Evolutionary conservation across 1,140 invertebrate genomes (phyloP).

Genomic region (Leptinotarsa lineolata): DNA sequence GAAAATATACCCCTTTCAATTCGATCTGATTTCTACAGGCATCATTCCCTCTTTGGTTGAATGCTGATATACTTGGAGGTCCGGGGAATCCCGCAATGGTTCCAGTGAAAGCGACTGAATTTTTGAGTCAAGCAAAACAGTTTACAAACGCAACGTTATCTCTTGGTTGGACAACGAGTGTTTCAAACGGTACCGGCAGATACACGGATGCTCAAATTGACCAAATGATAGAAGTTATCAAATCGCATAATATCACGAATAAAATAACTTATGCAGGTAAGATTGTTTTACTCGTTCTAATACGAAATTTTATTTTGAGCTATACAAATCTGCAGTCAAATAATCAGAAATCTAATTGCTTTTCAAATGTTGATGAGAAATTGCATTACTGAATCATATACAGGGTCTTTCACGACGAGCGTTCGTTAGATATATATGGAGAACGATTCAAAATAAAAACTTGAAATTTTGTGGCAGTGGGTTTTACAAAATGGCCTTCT

Average conservation of each 20-base stretch:
- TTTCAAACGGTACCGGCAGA: slow-evolving; percentile 59
- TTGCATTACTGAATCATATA: too few relatives aligned
- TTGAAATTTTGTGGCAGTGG: too few relatives aligned
- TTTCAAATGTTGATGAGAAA: too few relatives aligned
- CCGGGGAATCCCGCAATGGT: slow-evolving; percentile 67
- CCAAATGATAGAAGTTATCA: slow-evolving; percentile 71
- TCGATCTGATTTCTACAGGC: slow-evolving; percentile 43
- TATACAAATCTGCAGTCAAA: too few relatives aligned
- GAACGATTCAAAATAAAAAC: too few relatives aligned
- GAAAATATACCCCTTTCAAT: too few relatives aligned
- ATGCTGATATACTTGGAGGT: slow-evolving; percentile 84
- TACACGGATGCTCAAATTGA: slow-evolving; percentile 74
- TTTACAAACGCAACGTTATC: slow-evolving; percentile 75
- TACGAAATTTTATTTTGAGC: too few relatives aligned
- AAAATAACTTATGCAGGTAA: slow-evolving; percentile 75
- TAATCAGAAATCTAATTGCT: too few relatives aligned
- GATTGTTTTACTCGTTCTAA: too few relatives aligned
- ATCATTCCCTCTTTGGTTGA: slow-evolving; percentile 81
- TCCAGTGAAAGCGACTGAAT: slow-evolving; percentile 71
- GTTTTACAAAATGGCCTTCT: too few relatives aligned
- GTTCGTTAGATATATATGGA: too few relatives aligned
- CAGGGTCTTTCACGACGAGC: too few relatives aligned
- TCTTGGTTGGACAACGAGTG: slow-evolving; percentile 85
- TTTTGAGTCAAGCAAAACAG: slow-evolving; percentile 60
- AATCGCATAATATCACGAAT: slow-evolving; percentile 60